Evolutionary conservation across 2,113 vertebrate species (phyloP).

Genomic region (Clupea harengus): DNA sequence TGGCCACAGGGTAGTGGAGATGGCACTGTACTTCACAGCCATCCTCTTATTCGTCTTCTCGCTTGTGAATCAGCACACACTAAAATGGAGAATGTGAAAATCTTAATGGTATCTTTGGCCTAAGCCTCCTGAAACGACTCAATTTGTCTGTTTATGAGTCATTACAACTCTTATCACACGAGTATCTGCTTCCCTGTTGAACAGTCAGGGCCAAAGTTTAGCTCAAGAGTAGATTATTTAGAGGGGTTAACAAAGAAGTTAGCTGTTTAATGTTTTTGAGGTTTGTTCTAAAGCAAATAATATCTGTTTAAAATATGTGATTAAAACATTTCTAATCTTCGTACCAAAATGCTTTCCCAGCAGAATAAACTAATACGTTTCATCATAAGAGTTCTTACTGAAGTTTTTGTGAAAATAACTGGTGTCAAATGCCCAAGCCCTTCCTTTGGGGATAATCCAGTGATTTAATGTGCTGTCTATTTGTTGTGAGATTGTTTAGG

Average conservation of each 20-base stretch:
- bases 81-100: too few species aligned
- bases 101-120: neutral
- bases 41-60: neutral
- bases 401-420: neutral
- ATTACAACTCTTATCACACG: neutral
- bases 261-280: neutral
- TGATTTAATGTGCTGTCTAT: neutral
- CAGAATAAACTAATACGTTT: neutral
- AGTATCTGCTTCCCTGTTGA: neutral
- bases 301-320: neutral
- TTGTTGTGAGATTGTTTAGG: too few species aligned
- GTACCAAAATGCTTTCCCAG: neutral
- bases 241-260: neutral
- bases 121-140: neutral
- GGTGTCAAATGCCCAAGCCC: neutral
- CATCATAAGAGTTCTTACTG: neutral
- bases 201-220: neutral
- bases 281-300: neutral
- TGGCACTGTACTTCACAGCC: neutral
- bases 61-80: neutral
- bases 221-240: neutral
- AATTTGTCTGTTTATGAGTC: neutral
- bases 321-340: neutral
- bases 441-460: too few species aligned
- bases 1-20: too few species aligned